phyloP scores from a whole-genome alignment of 1,140 invertebrate species.

The Nasonia longicornis region DNA sequence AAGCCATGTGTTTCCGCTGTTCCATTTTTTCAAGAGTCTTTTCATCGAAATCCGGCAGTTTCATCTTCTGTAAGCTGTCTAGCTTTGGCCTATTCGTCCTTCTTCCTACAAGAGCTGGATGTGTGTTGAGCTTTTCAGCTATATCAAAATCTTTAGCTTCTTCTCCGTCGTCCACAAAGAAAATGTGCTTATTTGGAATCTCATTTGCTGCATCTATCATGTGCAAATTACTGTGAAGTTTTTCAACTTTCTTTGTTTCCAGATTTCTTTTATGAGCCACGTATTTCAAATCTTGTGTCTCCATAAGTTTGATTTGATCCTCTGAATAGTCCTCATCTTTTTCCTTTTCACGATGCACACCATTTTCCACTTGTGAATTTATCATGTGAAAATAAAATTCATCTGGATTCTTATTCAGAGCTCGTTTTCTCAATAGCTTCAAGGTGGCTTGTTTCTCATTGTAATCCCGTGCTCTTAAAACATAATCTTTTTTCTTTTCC shows the following conservation, averaged over 20 bases:
- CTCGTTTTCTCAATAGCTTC: conserved; percentile 85
- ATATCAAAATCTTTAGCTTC: conserved; percentile 78
- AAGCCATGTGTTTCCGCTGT: conserved; percentile 75
- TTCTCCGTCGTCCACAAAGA: conserved; percentile 82
- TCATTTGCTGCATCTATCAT: conserved; percentile 80
- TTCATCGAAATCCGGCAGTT: conserved; percentile 72
- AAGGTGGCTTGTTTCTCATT: conserved; percentile 87
- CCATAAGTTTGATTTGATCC: conserved; percentile 89
- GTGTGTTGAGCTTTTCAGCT: conserved; percentile 80
- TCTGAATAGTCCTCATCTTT: conserved; percentile 79
- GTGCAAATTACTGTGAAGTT: conserved; percentile 85
- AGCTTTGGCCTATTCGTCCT: conserved; percentile 78
- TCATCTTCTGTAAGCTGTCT: conserved; percentile 73
- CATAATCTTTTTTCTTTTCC: conserved; percentile 98
- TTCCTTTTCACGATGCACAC: conserved; percentile 77
- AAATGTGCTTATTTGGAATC: conserved; percentile 81
- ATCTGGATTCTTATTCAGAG: conserved; percentile 95
- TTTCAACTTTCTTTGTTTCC: conserved; percentile 90
- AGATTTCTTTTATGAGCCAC: conserved; percentile 86
- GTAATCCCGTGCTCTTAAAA: conserved; percentile 83
- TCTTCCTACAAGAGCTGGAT: conserved; percentile 77
- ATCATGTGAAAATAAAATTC: conserved; percentile 99
- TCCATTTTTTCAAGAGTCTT: conserved; percentile 67
- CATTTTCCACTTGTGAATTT: conserved; percentile 84
- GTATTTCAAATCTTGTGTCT: conserved; percentile 92